Conservation (phyloP, 2,888 invertebrate genomes). For the Pammene fasciana region DNA sequence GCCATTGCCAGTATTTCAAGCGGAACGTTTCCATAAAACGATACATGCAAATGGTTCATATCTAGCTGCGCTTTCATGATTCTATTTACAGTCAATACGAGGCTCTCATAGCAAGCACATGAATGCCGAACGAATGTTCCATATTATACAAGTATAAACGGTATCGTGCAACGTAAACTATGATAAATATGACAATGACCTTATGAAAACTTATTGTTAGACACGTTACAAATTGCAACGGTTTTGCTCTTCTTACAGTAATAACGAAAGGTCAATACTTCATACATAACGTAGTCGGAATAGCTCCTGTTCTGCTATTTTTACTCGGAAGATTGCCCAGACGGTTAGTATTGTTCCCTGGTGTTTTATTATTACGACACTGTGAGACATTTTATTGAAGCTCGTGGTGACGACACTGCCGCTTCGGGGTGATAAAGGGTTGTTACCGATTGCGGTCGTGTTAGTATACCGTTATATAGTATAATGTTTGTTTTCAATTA, state of each 20-base stretch:
- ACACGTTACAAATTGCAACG: slow-evolving; percentile 2
- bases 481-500: too few species aligned
- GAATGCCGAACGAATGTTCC: not conserved
- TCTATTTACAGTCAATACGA: not conserved
- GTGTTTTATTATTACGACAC: slow-evolving; percentile 36
- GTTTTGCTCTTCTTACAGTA: slow-evolving; percentile 1
- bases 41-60: not conserved
- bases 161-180: not conserved
- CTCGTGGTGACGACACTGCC: slow-evolving; percentile 12
- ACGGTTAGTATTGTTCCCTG: slow-evolving; percentile 31
- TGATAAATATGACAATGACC: not conserved
- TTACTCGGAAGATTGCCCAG: slow-evolving; percentile 34
- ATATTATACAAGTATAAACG: not conserved
- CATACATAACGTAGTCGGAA: slow-evolving; percentile 25
- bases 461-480: not conserved
- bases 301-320: slow-evolving; percentile 36
- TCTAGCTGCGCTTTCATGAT: not conserved
- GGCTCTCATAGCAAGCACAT: not conserved
- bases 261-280: slow-evolving; percentile 32
- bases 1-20: slow-evolving; percentile 9
- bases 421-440: slow-evolving; percentile 6
- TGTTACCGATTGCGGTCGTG: not conserved
- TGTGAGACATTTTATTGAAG: slow-evolving; percentile 23
- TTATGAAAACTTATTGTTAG: not conserved
- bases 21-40: not conserved